These are phyloP conservation scores for Vanessa tameamea DNA, from an alignment of 1,140 invertebrate genomes.

Conservation along the genomic window DNA sequence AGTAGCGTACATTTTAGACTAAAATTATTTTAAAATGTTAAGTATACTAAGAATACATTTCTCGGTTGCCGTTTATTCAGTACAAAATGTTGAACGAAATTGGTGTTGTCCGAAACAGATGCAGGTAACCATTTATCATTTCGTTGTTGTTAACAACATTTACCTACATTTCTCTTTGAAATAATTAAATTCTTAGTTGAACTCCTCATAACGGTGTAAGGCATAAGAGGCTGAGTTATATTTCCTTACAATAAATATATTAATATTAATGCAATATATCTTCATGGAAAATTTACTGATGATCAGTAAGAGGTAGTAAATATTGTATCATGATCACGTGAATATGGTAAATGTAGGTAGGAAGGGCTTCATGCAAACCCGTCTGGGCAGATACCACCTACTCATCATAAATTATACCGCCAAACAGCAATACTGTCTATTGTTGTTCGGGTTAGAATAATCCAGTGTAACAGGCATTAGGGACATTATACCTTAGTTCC, in stretches of 20 bases:
- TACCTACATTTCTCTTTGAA: constrained; percentile 51
- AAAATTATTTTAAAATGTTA: constrained; percentile 11
- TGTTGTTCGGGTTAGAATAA: no score
- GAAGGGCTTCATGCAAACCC: no score
- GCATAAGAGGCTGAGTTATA: neutral
- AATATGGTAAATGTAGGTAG: no score
- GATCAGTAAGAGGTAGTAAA: no score
- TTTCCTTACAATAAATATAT: neutral
- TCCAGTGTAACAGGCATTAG: no score
- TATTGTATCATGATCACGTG: no score
- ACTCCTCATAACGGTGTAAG: constrained; percentile 30
- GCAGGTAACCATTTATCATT: constrained; percentile 50
- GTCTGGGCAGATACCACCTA: no score
- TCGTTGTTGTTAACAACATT: constrained; percentile 53
- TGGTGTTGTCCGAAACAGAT: constrained; percentile 39
- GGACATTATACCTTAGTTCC: no score
- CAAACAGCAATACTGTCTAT: no score
- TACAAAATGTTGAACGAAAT: constrained; percentile 16
- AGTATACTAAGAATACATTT: neutral
- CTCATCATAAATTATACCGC: no score
- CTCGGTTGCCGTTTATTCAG: constrained; percentile 10
- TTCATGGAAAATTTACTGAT: no score
- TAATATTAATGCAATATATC: neutral
- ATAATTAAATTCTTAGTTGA: constrained; percentile 63
- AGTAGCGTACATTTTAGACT: neutral